These are phyloP conservation scores for Haemorhous mexicanus DNA, from an alignment of 2,113 vertebrate species.

Conservation along the genomic window DNA sequence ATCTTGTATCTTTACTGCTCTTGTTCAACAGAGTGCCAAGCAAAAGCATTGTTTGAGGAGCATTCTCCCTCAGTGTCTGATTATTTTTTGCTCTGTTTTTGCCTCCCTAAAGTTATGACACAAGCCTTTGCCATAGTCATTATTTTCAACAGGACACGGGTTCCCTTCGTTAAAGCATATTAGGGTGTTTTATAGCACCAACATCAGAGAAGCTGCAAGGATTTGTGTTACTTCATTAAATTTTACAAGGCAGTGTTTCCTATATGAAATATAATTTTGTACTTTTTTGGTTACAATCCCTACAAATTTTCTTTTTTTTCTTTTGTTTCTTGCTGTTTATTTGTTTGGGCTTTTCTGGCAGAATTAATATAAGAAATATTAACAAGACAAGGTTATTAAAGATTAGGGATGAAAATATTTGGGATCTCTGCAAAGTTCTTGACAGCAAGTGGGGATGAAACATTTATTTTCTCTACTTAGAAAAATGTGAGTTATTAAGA, in stretches of 20 bases:
- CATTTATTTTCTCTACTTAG: constrained; percentile 40
- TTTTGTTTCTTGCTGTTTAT: neutral
- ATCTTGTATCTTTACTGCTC: neutral
- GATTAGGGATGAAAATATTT: constrained; percentile 30
- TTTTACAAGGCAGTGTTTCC: constrained; percentile 26
- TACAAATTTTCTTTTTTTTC: neutral
- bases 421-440: constrained; percentile 38
- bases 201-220: constrained; percentile 32
- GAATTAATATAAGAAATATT: constrained; percentile 44
- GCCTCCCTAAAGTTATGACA: neutral
- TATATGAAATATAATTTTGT: constrained; percentile 53
- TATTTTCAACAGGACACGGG: constrained; percentile 7
- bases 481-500: constrained; percentile 62
- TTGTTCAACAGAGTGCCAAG: neutral
- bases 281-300: constrained; percentile 59
- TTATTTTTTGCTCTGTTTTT: neutral
- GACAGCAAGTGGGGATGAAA: constrained; percentile 15
- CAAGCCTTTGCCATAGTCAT: neutral
- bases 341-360: constrained; percentile 14
- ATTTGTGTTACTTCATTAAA: constrained; percentile 75
- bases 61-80: neutral
- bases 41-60: neutral
- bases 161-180: neutral
- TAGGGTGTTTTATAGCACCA: constrained; percentile 35
- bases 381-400: constrained; percentile 22